A percentile compares a stretch with the other conserved stretches of the same genome.
Evolutionary conservation across 37 sponge, comb jelly and placozoan species (phyloP).

Genomic region (Spongilla lacustris): DNA sequence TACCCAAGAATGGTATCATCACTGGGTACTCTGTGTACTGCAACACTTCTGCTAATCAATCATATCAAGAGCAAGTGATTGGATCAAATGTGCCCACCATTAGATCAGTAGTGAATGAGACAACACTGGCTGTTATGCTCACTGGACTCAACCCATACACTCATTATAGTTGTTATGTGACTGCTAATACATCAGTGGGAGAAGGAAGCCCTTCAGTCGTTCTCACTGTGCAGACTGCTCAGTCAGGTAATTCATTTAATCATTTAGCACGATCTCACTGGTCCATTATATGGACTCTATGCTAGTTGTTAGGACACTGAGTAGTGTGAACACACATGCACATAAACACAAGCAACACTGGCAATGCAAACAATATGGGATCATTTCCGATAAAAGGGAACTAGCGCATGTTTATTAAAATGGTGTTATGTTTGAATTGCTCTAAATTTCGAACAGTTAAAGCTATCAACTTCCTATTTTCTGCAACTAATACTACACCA

Average conservation of each 20-base stretch:
- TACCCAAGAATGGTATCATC: conserved; percentile 30
- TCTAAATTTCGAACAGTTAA: too few relatives aligned
- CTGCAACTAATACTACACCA: too few relatives aligned
- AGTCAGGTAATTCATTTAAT: not conserved
- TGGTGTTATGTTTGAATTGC: too few relatives aligned
- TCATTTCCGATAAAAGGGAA: too few relatives aligned
- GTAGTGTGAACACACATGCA: too few relatives aligned
- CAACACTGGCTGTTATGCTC: not conserved
- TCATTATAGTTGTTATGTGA: conserved; percentile 39
- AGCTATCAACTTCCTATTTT: too few relatives aligned
- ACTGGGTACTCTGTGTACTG: conserved; percentile 35
- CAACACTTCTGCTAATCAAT: conserved; percentile 10
- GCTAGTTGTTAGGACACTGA: too few relatives aligned
- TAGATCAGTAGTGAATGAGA: not conserved
- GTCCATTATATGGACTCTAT: not conserved
- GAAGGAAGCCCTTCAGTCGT: conserved; percentile 14
- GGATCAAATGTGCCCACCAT: not conserved
- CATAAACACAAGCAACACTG: too few relatives aligned
- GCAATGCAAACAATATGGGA: too few relatives aligned
- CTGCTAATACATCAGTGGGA: conserved; percentile 58
- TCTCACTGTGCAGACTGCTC: not conserved
- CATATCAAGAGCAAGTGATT: conserved; percentile 6
- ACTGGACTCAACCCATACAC: conserved; percentile 53
- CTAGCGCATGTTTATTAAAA: too few relatives aligned
- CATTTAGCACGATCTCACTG: not conserved